Percentiles rank a stretch among this genome's conserved stretches.
Conservation (phyloP, 1,140 invertebrate species). For the Periplaneta americana region DNA sequence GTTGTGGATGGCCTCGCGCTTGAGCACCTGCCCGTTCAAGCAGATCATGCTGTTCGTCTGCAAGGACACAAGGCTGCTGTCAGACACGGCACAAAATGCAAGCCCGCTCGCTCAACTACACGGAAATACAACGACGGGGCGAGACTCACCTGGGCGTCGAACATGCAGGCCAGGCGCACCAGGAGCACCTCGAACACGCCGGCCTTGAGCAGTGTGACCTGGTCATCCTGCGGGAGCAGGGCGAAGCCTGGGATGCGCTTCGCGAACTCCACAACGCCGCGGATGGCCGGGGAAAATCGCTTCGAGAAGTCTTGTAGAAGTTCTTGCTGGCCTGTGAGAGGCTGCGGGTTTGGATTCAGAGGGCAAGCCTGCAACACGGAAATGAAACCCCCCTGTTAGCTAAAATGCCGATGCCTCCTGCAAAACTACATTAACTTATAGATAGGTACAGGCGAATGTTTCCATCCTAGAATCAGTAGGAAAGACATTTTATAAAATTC, state of each 20-base stretch:
- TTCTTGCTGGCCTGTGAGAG: slow-evolving; percentile 70
- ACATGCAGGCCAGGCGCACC: slow-evolving; percentile 90
- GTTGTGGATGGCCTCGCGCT: slow-evolving; percentile 83
- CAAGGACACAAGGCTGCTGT: slow-evolving; percentile 14
- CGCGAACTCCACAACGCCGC: slow-evolving; percentile 95
- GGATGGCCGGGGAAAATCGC: slow-evolving; percentile 90
- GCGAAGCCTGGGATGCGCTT: slow-evolving; percentile 96
- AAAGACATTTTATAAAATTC: no score
- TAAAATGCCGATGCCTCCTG: no score
- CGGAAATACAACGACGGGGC: not conserved
- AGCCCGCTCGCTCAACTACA: not conserved
- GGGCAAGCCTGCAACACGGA: slow-evolving; percentile 83
- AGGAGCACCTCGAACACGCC: slow-evolving; percentile 92
- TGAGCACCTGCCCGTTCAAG: slow-evolving; percentile 85
- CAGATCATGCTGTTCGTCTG: slow-evolving; percentile 85
- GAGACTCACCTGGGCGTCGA: slow-evolving; percentile 60
- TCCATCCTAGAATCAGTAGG: no score
- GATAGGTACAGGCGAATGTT: no score
- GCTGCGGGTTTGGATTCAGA: slow-evolving; percentile 86
- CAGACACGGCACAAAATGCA: not conserved
- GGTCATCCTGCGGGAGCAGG: slow-evolving; percentile 90
- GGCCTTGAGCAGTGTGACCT: slow-evolving; percentile 93
- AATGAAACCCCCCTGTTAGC: slow-evolving; percentile 17
- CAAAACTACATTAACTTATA: no score
- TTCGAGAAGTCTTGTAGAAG: slow-evolving; percentile 83